phyloP scores from a whole-genome alignment of 2,888 invertebrate species.

The Hedya salicella region DNA sequence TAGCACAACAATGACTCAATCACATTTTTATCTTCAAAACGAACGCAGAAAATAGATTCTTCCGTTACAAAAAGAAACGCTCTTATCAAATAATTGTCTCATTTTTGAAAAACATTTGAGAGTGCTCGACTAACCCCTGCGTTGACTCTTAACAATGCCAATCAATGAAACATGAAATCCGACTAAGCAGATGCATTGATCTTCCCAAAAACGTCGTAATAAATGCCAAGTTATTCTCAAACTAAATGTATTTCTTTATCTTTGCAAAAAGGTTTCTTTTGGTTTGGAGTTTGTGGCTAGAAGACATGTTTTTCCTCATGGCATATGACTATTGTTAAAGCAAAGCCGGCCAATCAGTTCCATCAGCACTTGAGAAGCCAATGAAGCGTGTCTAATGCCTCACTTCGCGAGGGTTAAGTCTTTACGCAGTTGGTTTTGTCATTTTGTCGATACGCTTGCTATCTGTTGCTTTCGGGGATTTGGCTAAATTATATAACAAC shows the following conservation, averaged over 20 bases:
- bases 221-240: slow-evolving; percentile 36
- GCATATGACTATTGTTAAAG: slow-evolving; percentile 70
- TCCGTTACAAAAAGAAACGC: slow-evolving; percentile 50
- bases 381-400: slow-evolving; percentile 78
- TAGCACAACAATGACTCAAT: slow-evolving; percentile 4
- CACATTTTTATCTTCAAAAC: slow-evolving; percentile 25
- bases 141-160: slow-evolving; percentile 76
- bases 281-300: slow-evolving; percentile 39
- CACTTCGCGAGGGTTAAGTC: slow-evolving; percentile 76
- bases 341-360: slow-evolving; percentile 81
- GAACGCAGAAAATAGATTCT: slow-evolving; percentile 46
- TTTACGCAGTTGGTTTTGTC: slow-evolving; percentile 77
- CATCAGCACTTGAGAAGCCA: slow-evolving; percentile 80
- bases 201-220: slow-evolving; percentile 54
- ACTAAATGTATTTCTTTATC: slow-evolving; percentile 46
- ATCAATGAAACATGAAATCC: slow-evolving; percentile 82
- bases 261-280: slow-evolving; percentile 32
- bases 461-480: slow-evolving; percentile 52
- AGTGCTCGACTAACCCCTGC: slow-evolving; percentile 59
- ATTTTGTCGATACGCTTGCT: slow-evolving; percentile 66
- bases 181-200: slow-evolving; percentile 76
- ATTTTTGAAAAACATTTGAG: slow-evolving; percentile 60
- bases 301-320: slow-evolving; percentile 29
- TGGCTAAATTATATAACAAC: slow-evolving; percentile 20
- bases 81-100: slow-evolving; percentile 73